phyloP scores from a whole-genome alignment of 2,888 invertebrate genomes.

The Deilephila porcellus region DNA sequence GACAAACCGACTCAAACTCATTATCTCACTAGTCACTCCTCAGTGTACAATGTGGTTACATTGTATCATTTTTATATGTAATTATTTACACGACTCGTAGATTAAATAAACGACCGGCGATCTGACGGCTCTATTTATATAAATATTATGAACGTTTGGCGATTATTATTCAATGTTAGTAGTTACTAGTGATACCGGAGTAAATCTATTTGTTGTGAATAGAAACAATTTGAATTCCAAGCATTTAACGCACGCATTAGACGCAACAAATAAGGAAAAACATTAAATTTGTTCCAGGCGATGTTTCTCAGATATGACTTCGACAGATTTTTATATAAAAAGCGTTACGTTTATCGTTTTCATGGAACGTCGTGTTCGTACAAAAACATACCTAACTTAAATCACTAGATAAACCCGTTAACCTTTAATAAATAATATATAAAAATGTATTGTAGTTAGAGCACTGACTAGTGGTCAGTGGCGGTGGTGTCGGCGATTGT shows the following conservation, averaged over 20 bases:
- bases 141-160: constrained; percentile 27
- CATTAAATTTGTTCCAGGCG: background rate
- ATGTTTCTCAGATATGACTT: background rate
- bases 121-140: constrained; percentile 22
- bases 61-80: constrained; percentile 37
- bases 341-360: constrained; percentile 25
- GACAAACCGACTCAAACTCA: constrained; percentile 70
- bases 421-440: constrained; percentile 38
- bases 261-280: constrained; percentile 17
- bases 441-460: constrained; percentile 32
- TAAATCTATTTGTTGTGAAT: constrained; percentile 13
- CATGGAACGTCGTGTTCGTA: constrained; percentile 34
- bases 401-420: constrained; percentile 44
- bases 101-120: constrained; percentile 26
- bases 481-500: background rate
- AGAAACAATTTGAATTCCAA: background rate
- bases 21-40: constrained; percentile 51
- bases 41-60: constrained; percentile 43
- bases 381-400: constrained; percentile 41
- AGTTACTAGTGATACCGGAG: constrained; percentile 1
- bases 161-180: constrained; percentile 22
- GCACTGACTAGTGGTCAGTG: background rate
- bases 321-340: constrained; percentile 10
- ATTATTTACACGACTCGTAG: constrained; percentile 27
- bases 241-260: background rate